Percentiles rank a stretch among this genome's conserved stretches.
phyloP scores from a whole-genome alignment of 1,140 invertebrate species.

The Brachionus calyciflorus region DNA sequence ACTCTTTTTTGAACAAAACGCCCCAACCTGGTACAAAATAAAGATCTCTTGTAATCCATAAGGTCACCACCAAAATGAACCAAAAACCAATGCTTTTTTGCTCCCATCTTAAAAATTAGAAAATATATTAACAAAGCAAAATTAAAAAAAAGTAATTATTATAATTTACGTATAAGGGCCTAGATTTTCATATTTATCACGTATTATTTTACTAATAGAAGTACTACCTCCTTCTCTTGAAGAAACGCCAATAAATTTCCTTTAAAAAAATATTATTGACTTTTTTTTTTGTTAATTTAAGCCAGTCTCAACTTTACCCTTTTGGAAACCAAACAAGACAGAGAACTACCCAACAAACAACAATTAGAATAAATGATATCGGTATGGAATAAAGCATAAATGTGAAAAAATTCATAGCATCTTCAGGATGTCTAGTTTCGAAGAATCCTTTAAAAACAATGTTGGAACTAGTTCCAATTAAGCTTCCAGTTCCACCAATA shows the following conservation, averaged over 20 bases:
- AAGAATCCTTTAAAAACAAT: constrained; percentile 74
- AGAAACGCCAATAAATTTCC: background rate
- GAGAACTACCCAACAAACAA: background rate
- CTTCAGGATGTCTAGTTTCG: constrained; percentile 54
- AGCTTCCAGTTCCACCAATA: constrained; percentile 74
- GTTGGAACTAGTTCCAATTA: constrained; percentile 80
- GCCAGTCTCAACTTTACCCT: constrained; percentile 57
- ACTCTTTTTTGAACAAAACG: constrained; percentile 52
- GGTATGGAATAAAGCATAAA: background rate
- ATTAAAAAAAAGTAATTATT: too few relatives aligned
- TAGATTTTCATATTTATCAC: constrained; percentile 67
- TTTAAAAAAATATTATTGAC: background rate
- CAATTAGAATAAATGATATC: background rate
- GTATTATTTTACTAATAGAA: constrained; percentile 49
- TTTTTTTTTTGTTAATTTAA: too few relatives aligned
- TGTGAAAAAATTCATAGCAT: background rate
- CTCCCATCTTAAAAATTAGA: constrained; percentile 62
- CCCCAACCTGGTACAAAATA: constrained; percentile 75
- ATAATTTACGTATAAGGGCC: constrained; percentile 70
- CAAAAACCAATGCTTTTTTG: constrained; percentile 71
- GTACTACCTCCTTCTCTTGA: background rate
- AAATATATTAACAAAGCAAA: constrained; percentile 33
- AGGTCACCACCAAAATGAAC: constrained; percentile 72
- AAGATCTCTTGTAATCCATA: constrained; percentile 82
- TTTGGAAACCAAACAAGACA: background rate